These are phyloP conservation scores for Oscheius sp. DNA, from an alignment of 2,888 invertebrate genomes.

Conservation along the genomic window DNA sequence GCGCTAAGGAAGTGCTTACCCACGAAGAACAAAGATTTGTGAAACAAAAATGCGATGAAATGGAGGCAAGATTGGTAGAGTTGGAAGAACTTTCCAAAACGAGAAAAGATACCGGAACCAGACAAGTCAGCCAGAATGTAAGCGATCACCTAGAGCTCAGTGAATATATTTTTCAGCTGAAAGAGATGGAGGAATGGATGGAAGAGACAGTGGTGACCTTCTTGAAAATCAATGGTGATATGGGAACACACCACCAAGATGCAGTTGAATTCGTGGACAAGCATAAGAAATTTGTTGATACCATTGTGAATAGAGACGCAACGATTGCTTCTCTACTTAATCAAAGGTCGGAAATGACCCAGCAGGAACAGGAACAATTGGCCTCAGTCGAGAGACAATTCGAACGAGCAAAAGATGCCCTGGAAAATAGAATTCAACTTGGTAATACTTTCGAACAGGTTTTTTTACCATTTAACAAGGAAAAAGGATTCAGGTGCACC, in stretches of 20 bases:
- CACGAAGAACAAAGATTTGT: constrained; percentile 59
- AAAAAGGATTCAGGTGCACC: constrained; percentile 56
- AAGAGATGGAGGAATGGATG: constrained; percentile 57
- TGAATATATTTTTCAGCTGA: constrained; percentile 26
- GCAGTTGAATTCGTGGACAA: constrained; percentile 57
- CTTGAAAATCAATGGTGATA: constrained; percentile 59
- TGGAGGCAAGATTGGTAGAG: constrained; percentile 54
- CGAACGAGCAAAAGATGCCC: constrained; percentile 59
- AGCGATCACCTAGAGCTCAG: neutral
- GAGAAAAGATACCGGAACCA: constrained; percentile 50
- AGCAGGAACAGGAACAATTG: constrained; percentile 46
- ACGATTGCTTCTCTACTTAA: constrained; percentile 54
- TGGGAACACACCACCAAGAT: constrained; percentile 56
- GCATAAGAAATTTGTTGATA: constrained; percentile 62
- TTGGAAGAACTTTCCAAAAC: constrained; percentile 63
- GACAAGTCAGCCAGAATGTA: constrained; percentile 40
- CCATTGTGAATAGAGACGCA: constrained; percentile 58
- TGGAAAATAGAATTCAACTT: constrained; percentile 66
- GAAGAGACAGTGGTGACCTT: constrained; percentile 62
- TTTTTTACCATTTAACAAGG: neutral
- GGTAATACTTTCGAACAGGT: constrained; percentile 68
- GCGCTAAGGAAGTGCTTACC: constrained; percentile 53
- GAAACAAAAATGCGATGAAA: constrained; percentile 46
- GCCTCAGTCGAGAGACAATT: constrained; percentile 54
- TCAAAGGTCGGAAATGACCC: constrained; percentile 50